Conservation (phyloP, 2,888 invertebrate species). For the Dolichopus griseipennis region DNA sequence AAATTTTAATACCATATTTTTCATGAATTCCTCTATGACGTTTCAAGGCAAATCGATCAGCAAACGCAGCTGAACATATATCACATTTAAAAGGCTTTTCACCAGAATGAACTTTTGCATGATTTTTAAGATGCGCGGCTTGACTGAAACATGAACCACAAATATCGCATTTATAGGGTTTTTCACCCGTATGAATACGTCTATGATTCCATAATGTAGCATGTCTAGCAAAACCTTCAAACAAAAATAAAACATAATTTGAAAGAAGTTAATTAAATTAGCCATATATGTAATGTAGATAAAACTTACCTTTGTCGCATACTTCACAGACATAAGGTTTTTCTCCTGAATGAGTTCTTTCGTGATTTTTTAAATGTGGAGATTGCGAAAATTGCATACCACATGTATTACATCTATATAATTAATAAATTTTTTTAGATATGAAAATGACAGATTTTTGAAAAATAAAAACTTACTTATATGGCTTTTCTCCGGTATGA, state of each 20-base stretch:
- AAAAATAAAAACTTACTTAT: constrained; percentile 50
- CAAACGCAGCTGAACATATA: constrained; percentile 77
- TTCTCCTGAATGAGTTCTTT: constrained; percentile 79
- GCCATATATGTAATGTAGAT: too few relatives aligned
- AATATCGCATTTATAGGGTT: constrained; percentile 62
- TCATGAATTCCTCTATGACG: constrained; percentile 80
- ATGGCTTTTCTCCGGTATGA: constrained; percentile 77
- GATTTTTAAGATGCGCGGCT: constrained; percentile 80
- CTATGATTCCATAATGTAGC: constrained; percentile 84
- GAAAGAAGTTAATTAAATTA: background rate
- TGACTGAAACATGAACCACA: constrained; percentile 87
- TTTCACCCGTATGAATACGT: constrained; percentile 70
- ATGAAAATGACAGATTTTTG: background rate
- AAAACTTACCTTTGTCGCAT: constrained; percentile 58
- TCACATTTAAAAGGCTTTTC: constrained; percentile 77
- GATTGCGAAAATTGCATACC: constrained; percentile 88
- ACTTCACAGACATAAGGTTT: constrained; percentile 82
- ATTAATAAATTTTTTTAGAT: constrained; percentile 11
- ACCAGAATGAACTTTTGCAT: constrained; percentile 74
- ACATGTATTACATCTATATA: constrained; percentile 67
- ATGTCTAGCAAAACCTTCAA: constrained; percentile 67
- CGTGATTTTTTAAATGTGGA: constrained; percentile 80
- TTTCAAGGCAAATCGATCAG: constrained; percentile 77
- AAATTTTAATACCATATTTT: constrained; percentile 58
- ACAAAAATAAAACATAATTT: background rate